Evolutionary conservation across 2,797 vertebrate species (phyloP).

Genomic region (Pristis pectinata): DNA sequence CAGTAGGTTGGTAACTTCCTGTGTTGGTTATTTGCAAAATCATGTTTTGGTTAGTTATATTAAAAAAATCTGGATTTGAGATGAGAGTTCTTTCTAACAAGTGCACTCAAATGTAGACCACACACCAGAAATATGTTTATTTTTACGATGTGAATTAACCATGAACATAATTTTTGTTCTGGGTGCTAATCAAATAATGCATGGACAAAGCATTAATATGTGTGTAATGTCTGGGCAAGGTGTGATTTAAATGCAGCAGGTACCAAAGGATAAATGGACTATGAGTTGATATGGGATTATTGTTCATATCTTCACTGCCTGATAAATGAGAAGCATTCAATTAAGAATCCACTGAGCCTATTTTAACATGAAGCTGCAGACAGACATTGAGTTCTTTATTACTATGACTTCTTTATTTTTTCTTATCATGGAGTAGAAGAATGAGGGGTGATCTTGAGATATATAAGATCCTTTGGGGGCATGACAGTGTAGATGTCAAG

Average conservation of each 20-base stretch:
- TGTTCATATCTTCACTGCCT: neutral
- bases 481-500: too few species aligned
- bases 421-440: too few species aligned
- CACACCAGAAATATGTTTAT: neutral
- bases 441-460: too few species aligned
- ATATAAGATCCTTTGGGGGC: too few species aligned
- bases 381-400: neutral
- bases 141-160: neutral
- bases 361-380: neutral
- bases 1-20: neutral
- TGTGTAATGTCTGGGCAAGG: neutral
- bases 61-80: too few species aligned
- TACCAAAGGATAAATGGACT: neutral
- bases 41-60: neutral
- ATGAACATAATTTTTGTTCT: neutral
- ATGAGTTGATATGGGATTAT: neutral
- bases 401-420: neutral
- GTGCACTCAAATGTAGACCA: neutral
- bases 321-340: neutral
- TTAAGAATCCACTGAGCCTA: neutral
- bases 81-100: neutral
- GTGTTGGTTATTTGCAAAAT: neutral
- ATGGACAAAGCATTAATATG: too few species aligned
- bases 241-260: neutral
- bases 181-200: neutral